phyloP scores from a whole-genome alignment of 2,888 invertebrate species.

The Chydorus sphaericus region DNA sequence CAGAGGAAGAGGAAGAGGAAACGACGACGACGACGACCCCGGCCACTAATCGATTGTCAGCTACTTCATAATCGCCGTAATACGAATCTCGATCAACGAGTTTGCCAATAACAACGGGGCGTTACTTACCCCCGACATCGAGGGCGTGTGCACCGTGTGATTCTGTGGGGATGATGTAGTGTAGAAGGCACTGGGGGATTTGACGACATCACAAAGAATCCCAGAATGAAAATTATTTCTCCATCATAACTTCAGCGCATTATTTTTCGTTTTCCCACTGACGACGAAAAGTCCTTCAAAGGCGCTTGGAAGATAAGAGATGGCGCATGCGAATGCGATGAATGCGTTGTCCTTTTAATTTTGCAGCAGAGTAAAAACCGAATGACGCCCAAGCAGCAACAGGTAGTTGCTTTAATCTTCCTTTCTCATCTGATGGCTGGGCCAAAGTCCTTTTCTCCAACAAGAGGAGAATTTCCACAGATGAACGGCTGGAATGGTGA shows the following conservation, averaged over 20 bases:
- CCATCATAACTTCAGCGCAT: not conserved
- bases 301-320: no score
- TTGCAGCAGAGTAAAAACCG: no score
- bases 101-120: not conserved
- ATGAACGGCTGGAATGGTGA: no score
- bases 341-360: no score
- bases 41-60: not conserved
- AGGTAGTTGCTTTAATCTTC: no score
- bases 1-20: conserved; percentile 3
- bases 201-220: not conserved
- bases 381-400: no score
- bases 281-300: not conserved
- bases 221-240: not conserved
- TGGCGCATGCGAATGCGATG: no score
- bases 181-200: not conserved
- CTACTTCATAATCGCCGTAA: not conserved
- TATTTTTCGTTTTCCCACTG: not conserved
- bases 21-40: not conserved
- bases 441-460: no score
- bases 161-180: not conserved
- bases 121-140: not conserved
- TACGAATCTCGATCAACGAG: not conserved
- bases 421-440: no score
- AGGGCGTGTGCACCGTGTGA: no score
- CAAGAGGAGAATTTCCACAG: no score